Conservation (phyloP, 2,888 invertebrate species). For the Enchytraeus crypticus region DNA sequence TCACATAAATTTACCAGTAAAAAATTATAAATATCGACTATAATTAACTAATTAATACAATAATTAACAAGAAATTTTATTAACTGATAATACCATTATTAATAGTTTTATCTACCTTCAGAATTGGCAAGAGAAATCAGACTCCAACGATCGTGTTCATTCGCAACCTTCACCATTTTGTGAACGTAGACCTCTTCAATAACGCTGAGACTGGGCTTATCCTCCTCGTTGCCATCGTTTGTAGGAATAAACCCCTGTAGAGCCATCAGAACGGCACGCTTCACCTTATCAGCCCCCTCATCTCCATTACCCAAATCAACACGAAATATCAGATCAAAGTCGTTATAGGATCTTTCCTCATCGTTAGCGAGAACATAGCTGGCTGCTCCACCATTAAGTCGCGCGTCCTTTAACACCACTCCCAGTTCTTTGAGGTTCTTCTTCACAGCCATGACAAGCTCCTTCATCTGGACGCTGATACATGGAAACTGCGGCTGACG, state of each 20-base stretch:
- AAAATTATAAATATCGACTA: too few relatives aligned
- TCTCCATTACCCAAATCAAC: constrained; percentile 66
- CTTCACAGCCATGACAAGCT: constrained; percentile 83
- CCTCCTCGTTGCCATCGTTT: constrained; percentile 64
- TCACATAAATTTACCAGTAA: too few relatives aligned
- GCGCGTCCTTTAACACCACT: constrained; percentile 66
- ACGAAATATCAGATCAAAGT: constrained; percentile 96
- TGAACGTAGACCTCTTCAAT: constrained; percentile 78
- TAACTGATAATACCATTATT: too few relatives aligned
- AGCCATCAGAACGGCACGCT: constrained; percentile 85
- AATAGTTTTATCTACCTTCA: too few relatives aligned
- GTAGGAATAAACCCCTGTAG: constrained; percentile 73
- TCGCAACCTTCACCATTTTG: constrained; percentile 88
- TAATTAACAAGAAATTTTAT: too few relatives aligned
- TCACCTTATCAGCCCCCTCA: constrained; percentile 69
- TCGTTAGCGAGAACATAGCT: constrained; percentile 79
- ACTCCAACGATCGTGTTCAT: constrained; percentile 85
- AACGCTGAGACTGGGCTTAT: constrained; percentile 80
- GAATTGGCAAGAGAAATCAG: constrained; percentile 92
- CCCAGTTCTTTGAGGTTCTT: constrained; percentile 74
- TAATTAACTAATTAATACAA: too few relatives aligned
- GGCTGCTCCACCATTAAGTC: constrained; percentile 94
- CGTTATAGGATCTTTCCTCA: constrained; percentile 67
- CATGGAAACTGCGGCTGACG: constrained; percentile 51
- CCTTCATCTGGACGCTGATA: constrained; percentile 66